phyloP scores from a whole-genome alignment of 2,888 invertebrate species.

The Taphrorychus bicolor region DNA sequence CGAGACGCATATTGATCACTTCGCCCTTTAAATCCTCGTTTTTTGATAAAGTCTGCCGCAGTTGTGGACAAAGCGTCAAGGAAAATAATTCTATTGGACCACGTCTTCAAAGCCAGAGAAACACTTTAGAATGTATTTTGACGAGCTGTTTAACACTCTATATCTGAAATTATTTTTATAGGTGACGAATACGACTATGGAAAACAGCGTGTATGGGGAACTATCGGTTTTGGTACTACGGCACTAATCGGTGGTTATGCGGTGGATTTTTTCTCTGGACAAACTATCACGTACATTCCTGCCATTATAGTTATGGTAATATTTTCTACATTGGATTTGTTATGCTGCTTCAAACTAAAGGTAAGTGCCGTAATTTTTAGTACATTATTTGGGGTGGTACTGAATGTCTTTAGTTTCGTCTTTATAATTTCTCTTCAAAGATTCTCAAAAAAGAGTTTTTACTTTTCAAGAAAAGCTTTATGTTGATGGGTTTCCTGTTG shows the following conservation, averaged over 20 bases:
- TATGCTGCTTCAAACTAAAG: conserved; percentile 70
- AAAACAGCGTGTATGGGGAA: conserved; percentile 82
- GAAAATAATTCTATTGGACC: no score
- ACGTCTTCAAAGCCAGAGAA: no score
- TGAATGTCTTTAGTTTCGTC: background rate
- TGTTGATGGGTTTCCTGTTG: no score
- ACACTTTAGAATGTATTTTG: no score
- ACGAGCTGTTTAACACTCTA: no score
- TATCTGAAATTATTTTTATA: conserved; percentile 54
- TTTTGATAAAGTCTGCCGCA: no score
- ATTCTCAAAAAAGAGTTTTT: no score
- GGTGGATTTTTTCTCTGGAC: conserved; percentile 70
- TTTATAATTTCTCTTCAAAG: background rate
- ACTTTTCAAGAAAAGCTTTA: no score
- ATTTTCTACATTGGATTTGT: conserved; percentile 71
- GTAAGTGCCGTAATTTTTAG: conserved; percentile 61
- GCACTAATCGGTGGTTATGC: conserved; percentile 75
- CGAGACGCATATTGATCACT: no score
- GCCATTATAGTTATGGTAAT: conserved; percentile 72
- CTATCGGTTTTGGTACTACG: conserved; percentile 78
- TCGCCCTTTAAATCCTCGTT: no score
- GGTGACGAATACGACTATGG: conserved; percentile 78
- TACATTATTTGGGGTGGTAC: no score
- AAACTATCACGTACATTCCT: conserved; percentile 70
- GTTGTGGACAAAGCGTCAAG: no score